Percentiles rank a stretch among this genome's conserved stretches.
phyloP scores from a whole-genome alignment of 1,140 invertebrate genomes.

The Halictus rubicundus region DNA sequence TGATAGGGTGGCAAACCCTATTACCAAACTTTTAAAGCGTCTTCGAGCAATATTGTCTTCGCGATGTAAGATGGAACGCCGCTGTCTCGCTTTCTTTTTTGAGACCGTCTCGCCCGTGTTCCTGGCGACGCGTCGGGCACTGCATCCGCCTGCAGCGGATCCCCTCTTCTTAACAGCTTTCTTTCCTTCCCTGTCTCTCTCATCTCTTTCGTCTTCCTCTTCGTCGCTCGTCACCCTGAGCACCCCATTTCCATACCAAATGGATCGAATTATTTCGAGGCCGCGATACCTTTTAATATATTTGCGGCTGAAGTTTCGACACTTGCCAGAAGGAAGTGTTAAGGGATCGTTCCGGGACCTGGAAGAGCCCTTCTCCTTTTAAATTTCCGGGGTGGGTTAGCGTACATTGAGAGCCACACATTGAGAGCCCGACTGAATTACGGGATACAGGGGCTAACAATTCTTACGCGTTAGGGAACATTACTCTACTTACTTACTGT shows the following conservation, averaged over 20 bases:
- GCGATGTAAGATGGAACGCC: constrained; percentile 55
- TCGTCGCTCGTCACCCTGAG: neutral
- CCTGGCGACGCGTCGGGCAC: neutral
- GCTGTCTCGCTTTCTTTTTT: constrained; percentile 48
- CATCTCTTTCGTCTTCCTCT: neutral
- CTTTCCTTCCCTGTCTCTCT: constrained; percentile 1
- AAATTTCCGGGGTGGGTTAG: neutral
- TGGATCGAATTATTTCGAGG: constrained; percentile 72
- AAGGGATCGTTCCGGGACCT: neutral
- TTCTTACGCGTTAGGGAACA: too few species aligned
- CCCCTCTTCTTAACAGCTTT: constrained; percentile 3
- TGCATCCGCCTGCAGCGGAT: neutral
- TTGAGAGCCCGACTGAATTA: too few species aligned
- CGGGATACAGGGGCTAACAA: too few species aligned
- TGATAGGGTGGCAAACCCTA: constrained; percentile 47
- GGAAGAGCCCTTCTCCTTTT: neutral
- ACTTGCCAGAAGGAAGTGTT: neutral
- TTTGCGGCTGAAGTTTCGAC: neutral
- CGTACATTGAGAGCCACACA: neutral
- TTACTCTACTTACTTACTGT: too few species aligned
- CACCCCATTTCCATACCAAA: constrained; percentile 53
- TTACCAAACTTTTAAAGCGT: constrained; percentile 69
- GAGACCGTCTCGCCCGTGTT: neutral
- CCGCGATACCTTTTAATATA: constrained; percentile 44
- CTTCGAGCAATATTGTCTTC: constrained; percentile 63